phyloP scores from a whole-genome alignment of 2,113 vertebrate genomes.

The Alexandromys fortis region DNA sequence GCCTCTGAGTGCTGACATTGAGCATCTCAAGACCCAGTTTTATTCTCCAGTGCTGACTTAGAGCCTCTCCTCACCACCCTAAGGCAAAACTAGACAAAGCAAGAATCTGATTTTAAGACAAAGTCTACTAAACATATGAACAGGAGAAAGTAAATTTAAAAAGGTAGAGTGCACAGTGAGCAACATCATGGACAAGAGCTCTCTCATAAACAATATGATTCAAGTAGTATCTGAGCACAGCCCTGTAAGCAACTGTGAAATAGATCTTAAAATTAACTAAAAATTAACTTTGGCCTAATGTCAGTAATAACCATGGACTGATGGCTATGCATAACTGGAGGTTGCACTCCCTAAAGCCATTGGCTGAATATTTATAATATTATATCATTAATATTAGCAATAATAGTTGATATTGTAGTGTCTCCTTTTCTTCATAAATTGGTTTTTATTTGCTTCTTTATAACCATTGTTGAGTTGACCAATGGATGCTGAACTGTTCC shows the following conservation, averaged over 20 bases:
- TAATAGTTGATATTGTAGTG: background rate
- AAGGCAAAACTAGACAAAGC: background rate
- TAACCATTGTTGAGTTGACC: background rate
- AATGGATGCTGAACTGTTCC: background rate
- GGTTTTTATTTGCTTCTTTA: background rate
- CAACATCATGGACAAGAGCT: background rate
- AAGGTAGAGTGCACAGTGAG: too few species aligned
- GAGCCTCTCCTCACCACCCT: background rate
- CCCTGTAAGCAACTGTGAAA: background rate
- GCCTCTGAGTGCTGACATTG: background rate
- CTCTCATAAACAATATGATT: background rate
- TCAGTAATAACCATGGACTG: background rate
- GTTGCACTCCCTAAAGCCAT: background rate
- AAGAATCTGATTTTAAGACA: background rate
- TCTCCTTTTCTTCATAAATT: background rate
- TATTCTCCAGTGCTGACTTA: background rate
- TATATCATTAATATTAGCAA: background rate
- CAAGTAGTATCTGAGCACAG: background rate
- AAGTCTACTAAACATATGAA: background rate
- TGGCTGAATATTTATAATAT: background rate
- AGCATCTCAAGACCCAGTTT: background rate
- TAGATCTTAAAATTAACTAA: slow-evolving; percentile 27
- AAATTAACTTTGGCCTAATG: background rate
- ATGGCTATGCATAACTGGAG: background rate
- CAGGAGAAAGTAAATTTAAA: background rate